Evolutionary conservation across 1,140 invertebrate species (phyloP).

Genomic region (Macrobrachium rosenbergii): DNA sequence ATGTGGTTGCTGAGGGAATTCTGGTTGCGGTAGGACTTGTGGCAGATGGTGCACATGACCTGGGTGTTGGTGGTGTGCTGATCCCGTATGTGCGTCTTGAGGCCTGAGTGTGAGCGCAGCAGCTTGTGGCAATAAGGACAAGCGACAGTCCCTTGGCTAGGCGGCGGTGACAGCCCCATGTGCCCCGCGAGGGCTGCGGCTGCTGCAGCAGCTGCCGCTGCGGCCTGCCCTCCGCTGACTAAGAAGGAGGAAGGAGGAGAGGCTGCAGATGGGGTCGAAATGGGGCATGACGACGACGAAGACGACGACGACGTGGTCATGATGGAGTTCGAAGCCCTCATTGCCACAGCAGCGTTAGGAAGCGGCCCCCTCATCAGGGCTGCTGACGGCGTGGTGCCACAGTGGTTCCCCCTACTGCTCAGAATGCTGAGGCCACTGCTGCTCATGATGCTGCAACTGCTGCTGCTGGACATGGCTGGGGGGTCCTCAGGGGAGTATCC

Average conservation of each 20-base stretch:
- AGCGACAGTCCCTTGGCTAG: conserved; percentile 50
- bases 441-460: not conserved
- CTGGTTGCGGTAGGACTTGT: conserved; percentile 72
- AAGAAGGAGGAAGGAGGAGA: conserved; percentile 25
- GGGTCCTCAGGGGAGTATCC: conserved; percentile 28
- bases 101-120: conserved; percentile 59
- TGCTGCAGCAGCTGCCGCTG: not conserved
- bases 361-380: too few relatives aligned
- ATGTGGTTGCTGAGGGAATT: conserved; percentile 64
- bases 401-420: too few relatives aligned
- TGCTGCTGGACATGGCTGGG: conserved; percentile 23
- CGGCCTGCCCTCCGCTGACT: conserved; percentile 6
- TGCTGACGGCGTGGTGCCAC: too few relatives aligned
- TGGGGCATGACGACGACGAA: not conserved
- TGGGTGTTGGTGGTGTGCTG: conserved; percentile 61
- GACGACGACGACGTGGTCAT: conserved; percentile 5
- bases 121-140: conserved; percentile 65
- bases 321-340: conserved; percentile 3
- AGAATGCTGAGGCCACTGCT: conserved; percentile 4
- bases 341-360: not conserved
- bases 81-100: conserved; percentile 63
- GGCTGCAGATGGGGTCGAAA: not conserved
- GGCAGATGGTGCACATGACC: conserved; percentile 85
- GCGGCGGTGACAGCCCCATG: conserved; percentile 2
- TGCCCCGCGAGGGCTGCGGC: conserved; percentile 10